A percentile compares a stretch with the other conserved stretches of the same genome.
Evolutionary conservation across 2,113 vertebrate genomes (phyloP).

Genomic region (Amia ocellicauda): DNA sequence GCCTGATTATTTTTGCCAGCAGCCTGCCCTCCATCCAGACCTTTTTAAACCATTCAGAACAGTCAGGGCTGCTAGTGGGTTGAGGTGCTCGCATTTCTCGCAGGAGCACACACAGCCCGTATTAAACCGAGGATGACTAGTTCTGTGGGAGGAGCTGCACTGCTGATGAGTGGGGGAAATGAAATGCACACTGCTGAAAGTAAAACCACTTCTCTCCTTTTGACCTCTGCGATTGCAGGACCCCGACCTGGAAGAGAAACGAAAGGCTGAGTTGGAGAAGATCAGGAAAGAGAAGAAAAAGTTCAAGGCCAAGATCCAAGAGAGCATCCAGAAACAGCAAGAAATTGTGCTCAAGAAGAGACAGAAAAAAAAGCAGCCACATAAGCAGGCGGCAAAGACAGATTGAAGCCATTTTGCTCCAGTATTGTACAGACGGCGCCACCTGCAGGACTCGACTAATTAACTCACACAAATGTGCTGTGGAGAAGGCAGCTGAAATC

Average conservation of each 20-base stretch:
- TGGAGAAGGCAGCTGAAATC: no score
- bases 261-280: conserved; percentile 81
- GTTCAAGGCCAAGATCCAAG: conserved; percentile 68
- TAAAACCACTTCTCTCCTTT: background rate
- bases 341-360: conserved; percentile 46
- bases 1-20: no score
- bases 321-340: conserved; percentile 54
- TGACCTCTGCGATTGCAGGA: conserved; percentile 61
- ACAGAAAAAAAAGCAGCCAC: conserved; percentile 39
- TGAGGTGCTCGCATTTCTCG: no score
- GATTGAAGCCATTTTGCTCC: no score
- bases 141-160: background rate
- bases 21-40: no score
- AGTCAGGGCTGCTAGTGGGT: no score
- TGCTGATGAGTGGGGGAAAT: background rate
- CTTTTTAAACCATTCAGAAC: no score
- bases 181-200: no score
- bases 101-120: no score
- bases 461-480: no score
- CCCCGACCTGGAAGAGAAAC: conserved; percentile 80
- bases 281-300: conserved; percentile 70
- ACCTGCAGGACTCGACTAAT: no score
- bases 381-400: conserved; percentile 11
- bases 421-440: no score
- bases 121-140: background rate